Conservation (phyloP, 2,888 invertebrate genomes). For the Drosophila ezoana region DNA sequence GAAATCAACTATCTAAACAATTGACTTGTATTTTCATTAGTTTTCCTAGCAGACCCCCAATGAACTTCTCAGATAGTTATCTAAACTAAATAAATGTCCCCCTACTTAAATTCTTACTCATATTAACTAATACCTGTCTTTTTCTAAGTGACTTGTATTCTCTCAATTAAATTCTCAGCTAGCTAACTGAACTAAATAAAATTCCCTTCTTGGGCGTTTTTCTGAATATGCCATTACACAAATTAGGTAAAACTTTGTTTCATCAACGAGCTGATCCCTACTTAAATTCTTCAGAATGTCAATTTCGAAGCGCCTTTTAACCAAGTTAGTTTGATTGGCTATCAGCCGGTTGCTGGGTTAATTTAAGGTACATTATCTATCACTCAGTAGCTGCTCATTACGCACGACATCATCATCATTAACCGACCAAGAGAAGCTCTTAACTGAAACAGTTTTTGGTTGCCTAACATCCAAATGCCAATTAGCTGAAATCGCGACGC, state of each 20-base stretch:
- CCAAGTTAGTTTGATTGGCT: conserved; percentile 23
- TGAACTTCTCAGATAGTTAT: too few species aligned
- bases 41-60: too few species aligned
- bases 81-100: too few species aligned
- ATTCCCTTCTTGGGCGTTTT: not conserved
- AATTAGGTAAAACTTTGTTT: not conserved
- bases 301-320: not conserved
- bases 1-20: too few species aligned
- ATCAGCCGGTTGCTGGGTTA: conserved; percentile 26
- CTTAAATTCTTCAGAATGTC: not conserved
- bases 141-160: too few species aligned
- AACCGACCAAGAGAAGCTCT: conserved; percentile 30
- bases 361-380: conserved; percentile 46
- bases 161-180: too few species aligned
- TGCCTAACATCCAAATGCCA: conserved; percentile 58
- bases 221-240: not conserved
- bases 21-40: too few species aligned
- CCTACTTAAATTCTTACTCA: too few species aligned
- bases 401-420: conserved; percentile 55
- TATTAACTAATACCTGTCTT: too few species aligned
- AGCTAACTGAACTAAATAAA: not conserved
- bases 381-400: conserved; percentile 51
- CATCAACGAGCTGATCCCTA: not conserved
- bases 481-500: conserved; percentile 59
- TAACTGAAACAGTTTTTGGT: conserved; percentile 43